These are phyloP conservation scores for Gavia stellata DNA, from an alignment of 2,113 vertebrate species.

Conservation along the genomic window DNA sequence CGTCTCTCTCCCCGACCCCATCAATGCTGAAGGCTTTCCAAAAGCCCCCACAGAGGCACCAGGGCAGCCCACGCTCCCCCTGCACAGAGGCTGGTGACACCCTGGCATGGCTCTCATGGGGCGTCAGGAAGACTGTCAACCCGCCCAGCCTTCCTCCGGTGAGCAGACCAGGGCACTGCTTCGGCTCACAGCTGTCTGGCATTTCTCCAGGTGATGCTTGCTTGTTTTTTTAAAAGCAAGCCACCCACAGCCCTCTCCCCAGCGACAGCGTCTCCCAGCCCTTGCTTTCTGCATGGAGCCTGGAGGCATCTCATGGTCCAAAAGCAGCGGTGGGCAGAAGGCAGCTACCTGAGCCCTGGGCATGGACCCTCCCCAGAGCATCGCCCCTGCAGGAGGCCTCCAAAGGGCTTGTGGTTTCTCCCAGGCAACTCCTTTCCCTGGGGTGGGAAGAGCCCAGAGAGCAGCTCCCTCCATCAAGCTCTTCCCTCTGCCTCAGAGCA, in stretches of 20 bases:
- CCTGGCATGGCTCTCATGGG: fast-evolving
- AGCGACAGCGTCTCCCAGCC: background rate
- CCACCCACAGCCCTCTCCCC: background rate
- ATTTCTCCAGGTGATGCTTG: conserved; percentile 1
- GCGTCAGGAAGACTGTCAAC: background rate
- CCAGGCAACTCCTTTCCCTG: background rate
- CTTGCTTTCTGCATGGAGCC: background rate
- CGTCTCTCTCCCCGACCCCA: background rate
- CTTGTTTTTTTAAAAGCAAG: conserved; percentile 12
- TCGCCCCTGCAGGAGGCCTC: background rate
- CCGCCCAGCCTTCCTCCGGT: background rate
- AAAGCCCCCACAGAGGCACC: background rate
- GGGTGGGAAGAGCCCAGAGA: background rate
- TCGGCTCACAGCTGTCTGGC: background rate
- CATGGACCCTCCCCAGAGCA: background rate
- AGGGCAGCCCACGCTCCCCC: background rate
- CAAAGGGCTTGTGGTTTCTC: background rate
- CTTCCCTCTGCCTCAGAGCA: background rate
- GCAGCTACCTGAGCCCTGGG: background rate
- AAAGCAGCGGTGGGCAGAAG: fast-evolving
- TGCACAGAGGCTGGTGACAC: background rate
- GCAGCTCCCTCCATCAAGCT: background rate
- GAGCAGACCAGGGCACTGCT: background rate
- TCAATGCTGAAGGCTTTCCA: background rate
- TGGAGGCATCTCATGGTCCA: background rate